Conservation (phyloP, 2,888 invertebrate species). For the Diabrotica balteata region DNA sequence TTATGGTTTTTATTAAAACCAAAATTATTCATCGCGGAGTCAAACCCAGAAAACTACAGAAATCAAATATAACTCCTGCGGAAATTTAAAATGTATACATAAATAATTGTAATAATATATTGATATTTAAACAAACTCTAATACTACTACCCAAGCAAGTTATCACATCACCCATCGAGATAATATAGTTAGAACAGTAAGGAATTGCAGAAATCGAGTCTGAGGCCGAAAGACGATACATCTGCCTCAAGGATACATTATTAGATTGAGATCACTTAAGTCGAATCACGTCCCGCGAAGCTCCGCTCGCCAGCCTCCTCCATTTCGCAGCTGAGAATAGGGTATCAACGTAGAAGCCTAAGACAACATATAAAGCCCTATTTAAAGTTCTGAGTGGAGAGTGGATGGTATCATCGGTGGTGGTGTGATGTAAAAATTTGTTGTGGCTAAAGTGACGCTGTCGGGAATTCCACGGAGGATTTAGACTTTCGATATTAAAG, state of each 20-base stretch:
- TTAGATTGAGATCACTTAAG: conserved; percentile 52
- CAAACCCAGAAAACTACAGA: no score
- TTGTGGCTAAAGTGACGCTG: conserved; percentile 1
- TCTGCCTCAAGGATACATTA: conserved; percentile 47
- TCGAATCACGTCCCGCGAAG: conserved; percentile 51
- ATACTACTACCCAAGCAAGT: no score
- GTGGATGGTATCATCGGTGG: conserved; percentile 6
- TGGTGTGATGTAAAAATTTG: conserved; percentile 2
- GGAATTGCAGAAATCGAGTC: conserved; percentile 7
- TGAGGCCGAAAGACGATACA: conserved; percentile 33
- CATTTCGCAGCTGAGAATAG: conserved; percentile 51
- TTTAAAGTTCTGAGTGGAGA: conserved; percentile 25
- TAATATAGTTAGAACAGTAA: conserved; percentile 1
- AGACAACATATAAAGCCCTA: conserved; percentile 49
- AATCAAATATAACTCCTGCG: no score
- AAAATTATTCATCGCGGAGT: no score
- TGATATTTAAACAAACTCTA: no score
- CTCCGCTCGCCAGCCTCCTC: conserved; percentile 51
- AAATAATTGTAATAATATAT: no score
- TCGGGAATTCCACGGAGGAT: no score
- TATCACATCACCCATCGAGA: neutral
- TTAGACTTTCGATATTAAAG: no score
- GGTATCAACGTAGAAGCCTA: conserved; percentile 50
- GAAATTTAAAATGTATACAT: no score
- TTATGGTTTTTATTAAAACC: no score